phyloP scores from a whole-genome alignment of 2,113 vertebrate species.

The Bos taurus region ARS-UCD2.0 NC_037339.1:86326501-86327000 shows the following conservation, averaged over 20 bases:
- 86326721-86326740: not conserved
- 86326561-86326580: not conserved
- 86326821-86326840: not conserved
- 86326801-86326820: not conserved
- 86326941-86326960: not conserved
- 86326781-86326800: not conserved
- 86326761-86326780: not conserved
- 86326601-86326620: not conserved
- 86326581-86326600: not conserved
- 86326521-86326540: not conserved
- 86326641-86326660: not conserved
- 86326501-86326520: not conserved
- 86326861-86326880: not conserved
- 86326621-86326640: not conserved
- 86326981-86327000: accelerated
- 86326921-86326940: too few species aligned
- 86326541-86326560: not conserved
- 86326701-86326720: not conserved
- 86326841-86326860: not conserved
- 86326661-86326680: not conserved
- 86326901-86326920: accelerated
- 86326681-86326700: accelerated
- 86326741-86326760: not conserved
- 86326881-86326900: not conserved
- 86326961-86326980: accelerated